Evolutionary conservation across 2,797 vertebrate genomes (phyloP).

Genomic region (Mormyrus hasselquistii): DNA sequence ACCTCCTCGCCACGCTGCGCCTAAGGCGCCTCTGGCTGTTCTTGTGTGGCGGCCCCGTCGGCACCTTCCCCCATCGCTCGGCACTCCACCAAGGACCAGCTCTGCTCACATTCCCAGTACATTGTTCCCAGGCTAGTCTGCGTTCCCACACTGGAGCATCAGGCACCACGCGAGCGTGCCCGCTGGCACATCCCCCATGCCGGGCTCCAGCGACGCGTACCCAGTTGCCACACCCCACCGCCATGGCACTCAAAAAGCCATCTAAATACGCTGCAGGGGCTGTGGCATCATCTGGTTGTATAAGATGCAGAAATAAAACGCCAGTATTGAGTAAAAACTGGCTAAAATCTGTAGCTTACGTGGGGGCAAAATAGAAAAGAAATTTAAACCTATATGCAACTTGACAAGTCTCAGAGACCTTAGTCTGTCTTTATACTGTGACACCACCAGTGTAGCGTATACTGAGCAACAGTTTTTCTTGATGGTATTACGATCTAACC

Average conservation of each 20-base stretch:
- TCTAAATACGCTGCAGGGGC: background rate
- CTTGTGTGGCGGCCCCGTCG: background rate
- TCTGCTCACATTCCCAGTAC: background rate
- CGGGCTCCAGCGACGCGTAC: background rate
- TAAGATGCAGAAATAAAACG: background rate
- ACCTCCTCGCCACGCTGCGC: background rate
- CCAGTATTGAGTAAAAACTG: background rate
- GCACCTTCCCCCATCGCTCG: background rate
- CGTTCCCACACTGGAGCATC: background rate
- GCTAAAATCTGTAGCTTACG: background rate
- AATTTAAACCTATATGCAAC: background rate
- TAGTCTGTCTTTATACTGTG: background rate
- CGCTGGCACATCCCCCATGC: background rate
- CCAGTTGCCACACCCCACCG: background rate
- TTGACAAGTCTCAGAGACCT: background rate
- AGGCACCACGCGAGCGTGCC: background rate
- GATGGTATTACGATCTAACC: background rate
- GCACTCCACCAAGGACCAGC: background rate
- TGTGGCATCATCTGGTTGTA: background rate
- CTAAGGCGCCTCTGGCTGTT: background rate
- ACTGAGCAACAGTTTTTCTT: background rate
- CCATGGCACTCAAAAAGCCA: background rate
- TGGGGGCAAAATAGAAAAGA: background rate
- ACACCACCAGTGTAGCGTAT: background rate
- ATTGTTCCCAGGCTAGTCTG: background rate